Evolutionary conservation across 2,797 vertebrate species (phyloP).

Genomic region (Decapterus maruadsi): DNA sequence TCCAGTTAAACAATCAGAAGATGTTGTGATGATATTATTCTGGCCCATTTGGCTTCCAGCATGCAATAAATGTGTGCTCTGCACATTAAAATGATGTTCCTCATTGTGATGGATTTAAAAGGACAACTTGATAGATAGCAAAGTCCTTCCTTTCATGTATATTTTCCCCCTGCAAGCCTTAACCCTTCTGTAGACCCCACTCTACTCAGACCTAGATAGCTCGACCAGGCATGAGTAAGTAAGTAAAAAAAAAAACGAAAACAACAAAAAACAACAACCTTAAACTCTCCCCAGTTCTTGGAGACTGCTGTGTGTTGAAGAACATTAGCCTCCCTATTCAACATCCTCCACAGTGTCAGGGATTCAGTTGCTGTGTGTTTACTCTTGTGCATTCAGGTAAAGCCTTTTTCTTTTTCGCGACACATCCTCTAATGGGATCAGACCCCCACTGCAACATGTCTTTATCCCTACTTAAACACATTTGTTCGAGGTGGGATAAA

Average conservation of each 20-base stretch:
- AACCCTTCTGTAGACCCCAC: neutral
- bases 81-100: neutral
- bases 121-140: neutral
- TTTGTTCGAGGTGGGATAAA: slow-evolving; percentile 41
- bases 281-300: slow-evolving; percentile 16
- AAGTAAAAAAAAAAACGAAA: slow-evolving; percentile 66
- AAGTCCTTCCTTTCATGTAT: neutral
- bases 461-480: slow-evolving; percentile 40
- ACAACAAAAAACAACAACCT: slow-evolving; percentile 15
- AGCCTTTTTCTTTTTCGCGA: slow-evolving; percentile 29
- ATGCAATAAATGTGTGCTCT: neutral
- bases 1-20: too few relatives aligned
- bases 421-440: slow-evolving; percentile 40
- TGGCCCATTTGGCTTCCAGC: neutral
- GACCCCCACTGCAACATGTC: slow-evolving; percentile 24
- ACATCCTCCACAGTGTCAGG: slow-evolving; percentile 26
- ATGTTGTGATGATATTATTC: neutral
- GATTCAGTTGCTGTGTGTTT: slow-evolving; percentile 20
- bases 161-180: slow-evolving; percentile 8
- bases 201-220: slow-evolving; percentile 23
- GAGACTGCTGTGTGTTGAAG: neutral
- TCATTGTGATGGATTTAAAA: too few relatives aligned
- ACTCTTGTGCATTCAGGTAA: slow-evolving; percentile 21
- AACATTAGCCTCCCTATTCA: neutral
- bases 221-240: slow-evolving; percentile 46